Conservation (phyloP, 2,113 vertebrate species). For the Cyprinodon variegatus region DNA sequence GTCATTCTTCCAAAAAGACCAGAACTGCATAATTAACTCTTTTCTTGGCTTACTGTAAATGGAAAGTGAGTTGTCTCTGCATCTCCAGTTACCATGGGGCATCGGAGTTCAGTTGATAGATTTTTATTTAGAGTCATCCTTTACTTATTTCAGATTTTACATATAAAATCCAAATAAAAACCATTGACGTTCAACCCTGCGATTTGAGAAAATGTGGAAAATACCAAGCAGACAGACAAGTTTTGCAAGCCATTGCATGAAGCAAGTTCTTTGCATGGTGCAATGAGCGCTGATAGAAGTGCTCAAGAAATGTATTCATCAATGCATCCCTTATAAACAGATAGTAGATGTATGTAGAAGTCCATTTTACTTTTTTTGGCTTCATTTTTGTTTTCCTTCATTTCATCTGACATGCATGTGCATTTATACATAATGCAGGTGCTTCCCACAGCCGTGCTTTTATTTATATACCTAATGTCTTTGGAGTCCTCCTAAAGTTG, state of each 20-base stretch:
- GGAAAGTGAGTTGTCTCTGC: too few relatives aligned
- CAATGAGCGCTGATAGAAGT: conserved; percentile 37
- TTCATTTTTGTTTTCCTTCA: conserved; percentile 33
- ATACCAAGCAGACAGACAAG: background rate
- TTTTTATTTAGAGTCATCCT: too few relatives aligned
- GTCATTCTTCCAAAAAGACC: too few relatives aligned
- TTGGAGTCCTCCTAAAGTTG: conserved; percentile 51
- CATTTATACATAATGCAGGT: conserved; percentile 49
- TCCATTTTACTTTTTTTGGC: conserved; percentile 20
- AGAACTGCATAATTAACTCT: too few relatives aligned
- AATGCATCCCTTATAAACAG: conserved; percentile 64
- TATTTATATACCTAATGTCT: conserved; percentile 62
- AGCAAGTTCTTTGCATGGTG: conserved; percentile 13
- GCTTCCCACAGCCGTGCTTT: conserved; percentile 52
- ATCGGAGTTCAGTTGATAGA: background rate
- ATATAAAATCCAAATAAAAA: background rate
- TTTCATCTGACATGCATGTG: conserved; percentile 32
- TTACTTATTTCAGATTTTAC: background rate
- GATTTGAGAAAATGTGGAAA: background rate
- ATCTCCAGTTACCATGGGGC: too few relatives aligned
- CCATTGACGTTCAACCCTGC: background rate
- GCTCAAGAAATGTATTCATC: conserved; percentile 70
- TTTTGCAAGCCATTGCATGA: conserved; percentile 1
- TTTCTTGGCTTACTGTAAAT: too few relatives aligned
- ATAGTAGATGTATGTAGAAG: conserved; percentile 68